Evolutionary conservation across 2,797 vertebrate species (phyloP), one percentile per base, ranked within the genome.

Genomic region (Aldrovandia affinis): DNA sequence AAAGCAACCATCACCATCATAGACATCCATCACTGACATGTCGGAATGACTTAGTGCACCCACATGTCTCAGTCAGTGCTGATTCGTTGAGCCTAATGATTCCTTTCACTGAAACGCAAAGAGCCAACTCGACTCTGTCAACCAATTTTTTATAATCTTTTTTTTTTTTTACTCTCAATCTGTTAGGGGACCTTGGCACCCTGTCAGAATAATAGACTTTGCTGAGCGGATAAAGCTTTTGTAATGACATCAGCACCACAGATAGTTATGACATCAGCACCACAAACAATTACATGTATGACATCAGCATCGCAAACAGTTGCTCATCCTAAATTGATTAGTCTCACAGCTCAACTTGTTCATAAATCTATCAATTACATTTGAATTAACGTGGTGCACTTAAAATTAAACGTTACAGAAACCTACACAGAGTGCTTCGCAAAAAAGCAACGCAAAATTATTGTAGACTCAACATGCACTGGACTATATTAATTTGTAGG

Each of bases 91-190:
- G 78, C 25, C 50, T 20, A 57, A 80, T 80, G 78, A 22, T 12
- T 20, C 78, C 52, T 54, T 80, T 80, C 78, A 80, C 1, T 22
- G 33, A 44, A 81, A 59, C 30, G 22, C 79, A 61, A 81, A 42
- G 33, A 39, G 7, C 55, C 79, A 61, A 1, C 2, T 22, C 33
- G 4, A 6, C 30, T 36, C 18, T 12, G 30, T 75, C 22, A 39
- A 36, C 20, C 42, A 28, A 39, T 18, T 75, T 50, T 57, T 50
- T 22, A 6, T 50, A 6, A 2, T 50, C 6, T 50, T 0, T 73
- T 73, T 73, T 73, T 33, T 73, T 39, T 65, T 65, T 1, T 55
- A 80, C 52, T 25, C 28, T 55, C 44, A 14, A 20, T 80, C n/a
- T 80, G 44, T 52, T 1, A 42, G 25, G 33, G 44, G 42, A 30